phyloP scores from a whole-genome alignment of 2,888 invertebrate species.

The Cyrtodaria siliqua region DNA sequence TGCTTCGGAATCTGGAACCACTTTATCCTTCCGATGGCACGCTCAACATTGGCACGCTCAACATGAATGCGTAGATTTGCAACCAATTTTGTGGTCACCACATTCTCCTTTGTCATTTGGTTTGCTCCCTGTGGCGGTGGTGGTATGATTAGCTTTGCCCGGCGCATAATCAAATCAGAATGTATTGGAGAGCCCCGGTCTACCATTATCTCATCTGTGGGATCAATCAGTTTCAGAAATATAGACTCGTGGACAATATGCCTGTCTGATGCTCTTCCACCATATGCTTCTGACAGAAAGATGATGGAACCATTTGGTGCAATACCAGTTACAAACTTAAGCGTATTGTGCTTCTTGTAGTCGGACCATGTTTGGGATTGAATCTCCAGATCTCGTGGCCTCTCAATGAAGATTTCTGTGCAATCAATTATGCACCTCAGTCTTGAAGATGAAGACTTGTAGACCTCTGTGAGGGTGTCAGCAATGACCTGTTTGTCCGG shows the following conservation, averaged over 20 bases:
- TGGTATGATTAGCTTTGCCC: constrained; percentile 34
- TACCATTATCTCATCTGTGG: constrained; percentile 48
- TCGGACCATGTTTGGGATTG: constrained; percentile 16
- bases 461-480: not conserved
- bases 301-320: constrained; percentile 45
- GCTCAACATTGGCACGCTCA: constrained; percentile 61
- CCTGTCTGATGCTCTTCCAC: constrained; percentile 54
- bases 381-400: not conserved
- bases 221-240: constrained; percentile 38
- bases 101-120: constrained; percentile 35
- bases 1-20: constrained; percentile 44
- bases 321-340: constrained; percentile 54
- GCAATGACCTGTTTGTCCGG: too few species aligned
- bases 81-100: constrained; percentile 48
- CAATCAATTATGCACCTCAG: constrained; percentile 1
- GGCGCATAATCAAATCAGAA: constrained; percentile 25
- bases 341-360: constrained; percentile 34
- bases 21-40: constrained; percentile 58
- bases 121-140: constrained; percentile 29
- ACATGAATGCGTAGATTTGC: constrained; percentile 59
- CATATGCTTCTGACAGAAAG: constrained; percentile 47
- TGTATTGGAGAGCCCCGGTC: constrained; percentile 58
- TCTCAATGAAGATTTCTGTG: constrained; percentile 4
- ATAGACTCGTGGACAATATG: constrained; percentile 40
- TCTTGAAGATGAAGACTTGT: not conserved